Percentiles rank a stretch among this genome's conserved stretches.
Evolutionary conservation across 2,113 vertebrate species (phyloP).

Genomic region (Poecile atricapillus): DNA sequence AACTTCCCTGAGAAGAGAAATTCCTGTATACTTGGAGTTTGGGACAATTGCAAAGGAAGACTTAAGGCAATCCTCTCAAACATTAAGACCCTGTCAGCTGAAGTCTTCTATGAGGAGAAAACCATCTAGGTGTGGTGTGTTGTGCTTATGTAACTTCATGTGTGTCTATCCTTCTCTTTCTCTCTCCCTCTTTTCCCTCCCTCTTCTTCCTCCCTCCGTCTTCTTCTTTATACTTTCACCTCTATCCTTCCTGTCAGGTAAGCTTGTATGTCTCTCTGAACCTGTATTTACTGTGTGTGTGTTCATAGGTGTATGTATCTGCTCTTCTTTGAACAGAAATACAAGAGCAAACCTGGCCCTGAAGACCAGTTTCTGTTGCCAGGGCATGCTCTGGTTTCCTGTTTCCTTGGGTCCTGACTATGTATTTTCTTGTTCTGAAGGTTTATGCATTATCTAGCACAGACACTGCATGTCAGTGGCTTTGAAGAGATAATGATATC

Average conservation of each 20-base stretch:
- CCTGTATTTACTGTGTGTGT: background rate
- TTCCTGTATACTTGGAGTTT: too few relatives aligned
- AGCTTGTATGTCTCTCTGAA: background rate
- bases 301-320: rapidly evolving
- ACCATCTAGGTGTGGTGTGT: background rate
- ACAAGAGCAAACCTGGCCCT: background rate
- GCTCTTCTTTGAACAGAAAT: background rate
- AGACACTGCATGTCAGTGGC: background rate
- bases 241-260: background rate
- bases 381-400: background rate
- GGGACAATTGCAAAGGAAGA: background rate
- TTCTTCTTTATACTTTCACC: background rate
- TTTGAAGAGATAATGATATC: background rate
- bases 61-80: background rate
- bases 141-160: background rate
- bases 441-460: background rate
- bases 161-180: background rate
- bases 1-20: background rate
- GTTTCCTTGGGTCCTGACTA: background rate
- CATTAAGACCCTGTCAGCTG: background rate
- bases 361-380: background rate
- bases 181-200: background rate
- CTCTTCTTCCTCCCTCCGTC: background rate
- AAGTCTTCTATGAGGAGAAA: background rate
- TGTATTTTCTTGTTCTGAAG: background rate